Conservation (phyloP, 2,888 invertebrate genomes). For the Patella depressa region DNA sequence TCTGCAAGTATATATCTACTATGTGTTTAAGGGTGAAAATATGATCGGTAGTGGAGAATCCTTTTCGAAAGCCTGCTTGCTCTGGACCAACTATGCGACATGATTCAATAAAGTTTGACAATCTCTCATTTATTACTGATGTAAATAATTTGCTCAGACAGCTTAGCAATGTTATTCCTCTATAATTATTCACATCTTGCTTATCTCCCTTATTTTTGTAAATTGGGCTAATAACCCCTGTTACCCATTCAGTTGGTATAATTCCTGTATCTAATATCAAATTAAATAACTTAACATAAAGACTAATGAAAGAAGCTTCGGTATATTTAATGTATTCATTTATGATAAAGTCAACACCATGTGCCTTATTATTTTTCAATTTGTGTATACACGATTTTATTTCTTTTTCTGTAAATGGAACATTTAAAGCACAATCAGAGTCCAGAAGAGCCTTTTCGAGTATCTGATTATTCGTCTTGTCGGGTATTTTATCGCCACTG, state of each 20-base stretch:
- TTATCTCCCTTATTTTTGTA: conserved; percentile 22
- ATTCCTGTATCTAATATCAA: conserved; percentile 21
- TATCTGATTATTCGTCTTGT: background rate
- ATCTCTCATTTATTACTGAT: background rate
- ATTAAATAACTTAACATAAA: conserved; percentile 19
- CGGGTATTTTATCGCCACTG: background rate
- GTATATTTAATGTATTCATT: conserved; percentile 24
- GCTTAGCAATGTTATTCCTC: conserved; percentile 16
- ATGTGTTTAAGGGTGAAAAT: conserved; percentile 17
- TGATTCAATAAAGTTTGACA: background rate
- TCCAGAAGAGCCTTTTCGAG: background rate
- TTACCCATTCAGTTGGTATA: conserved; percentile 18
- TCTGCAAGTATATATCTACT: conserved; percentile 5
- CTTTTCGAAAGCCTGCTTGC: conserved; percentile 8
- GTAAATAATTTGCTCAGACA: conserved; percentile 6
- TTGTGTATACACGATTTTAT: conserved; percentile 3
- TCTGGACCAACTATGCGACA: background rate
- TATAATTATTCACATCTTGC: conserved; percentile 20
- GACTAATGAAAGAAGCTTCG: background rate
- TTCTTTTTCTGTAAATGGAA: conserved; percentile 17
- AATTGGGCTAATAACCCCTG: conserved; percentile 14
- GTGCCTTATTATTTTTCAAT: conserved; percentile 19
- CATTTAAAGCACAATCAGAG: conserved; percentile 1
- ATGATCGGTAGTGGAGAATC: conserved; percentile 13
- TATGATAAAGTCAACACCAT: conserved; percentile 11